Conservation (phyloP, 2,888 invertebrate genomes). For the Lissonota sp. region DNA sequence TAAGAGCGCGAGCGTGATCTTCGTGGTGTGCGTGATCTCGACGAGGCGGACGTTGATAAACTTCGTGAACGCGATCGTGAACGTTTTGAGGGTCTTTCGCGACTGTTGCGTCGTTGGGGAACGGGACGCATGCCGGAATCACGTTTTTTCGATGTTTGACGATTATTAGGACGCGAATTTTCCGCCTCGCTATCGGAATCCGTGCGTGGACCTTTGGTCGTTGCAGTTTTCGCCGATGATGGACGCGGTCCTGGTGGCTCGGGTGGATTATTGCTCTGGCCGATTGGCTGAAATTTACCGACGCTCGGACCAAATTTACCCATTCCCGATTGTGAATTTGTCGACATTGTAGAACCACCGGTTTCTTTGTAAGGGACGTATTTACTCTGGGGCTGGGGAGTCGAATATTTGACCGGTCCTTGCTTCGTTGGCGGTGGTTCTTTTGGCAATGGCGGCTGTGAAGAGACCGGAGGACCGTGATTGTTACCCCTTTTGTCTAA, state of each 20-base stretch:
- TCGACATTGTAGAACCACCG: slow-evolving; percentile 55
- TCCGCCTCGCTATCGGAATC: slow-evolving; percentile 82
- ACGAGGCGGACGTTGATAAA: slow-evolving; percentile 88
- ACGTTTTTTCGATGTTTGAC: slow-evolving; percentile 83
- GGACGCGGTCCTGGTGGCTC: slow-evolving; percentile 78
- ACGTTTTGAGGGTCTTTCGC: slow-evolving; percentile 76
- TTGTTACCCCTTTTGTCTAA: slow-evolving; percentile 78
- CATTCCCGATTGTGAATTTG: slow-evolving; percentile 58
- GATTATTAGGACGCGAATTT: slow-evolving; percentile 62
- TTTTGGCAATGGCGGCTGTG: slow-evolving; percentile 82
- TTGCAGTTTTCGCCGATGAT: slow-evolving; percentile 81
- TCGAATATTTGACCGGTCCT: slow-evolving; percentile 79
- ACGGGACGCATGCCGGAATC: slow-evolving; percentile 80
- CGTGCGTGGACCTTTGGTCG: slow-evolving; percentile 87
- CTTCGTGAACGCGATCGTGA: slow-evolving; percentile 84
- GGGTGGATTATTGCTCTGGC: slow-evolving; percentile 77
- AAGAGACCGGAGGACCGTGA: slow-evolving; percentile 72
- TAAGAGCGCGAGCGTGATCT: slow-evolving; percentile 84
- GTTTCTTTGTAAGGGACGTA: slow-evolving; percentile 79
- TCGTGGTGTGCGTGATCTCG: slow-evolving; percentile 87
- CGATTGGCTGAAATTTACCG: slow-evolving; percentile 82
- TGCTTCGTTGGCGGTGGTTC: slow-evolving; percentile 78
- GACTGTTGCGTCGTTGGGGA: slow-evolving; percentile 72
- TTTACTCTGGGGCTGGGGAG: slow-evolving; percentile 79
- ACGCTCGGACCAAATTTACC: slow-evolving; percentile 77